These are phyloP conservation scores for Emydocephalus ijimae DNA, from an alignment of 2,113 vertebrate species.

Conservation along the genomic window DNA sequence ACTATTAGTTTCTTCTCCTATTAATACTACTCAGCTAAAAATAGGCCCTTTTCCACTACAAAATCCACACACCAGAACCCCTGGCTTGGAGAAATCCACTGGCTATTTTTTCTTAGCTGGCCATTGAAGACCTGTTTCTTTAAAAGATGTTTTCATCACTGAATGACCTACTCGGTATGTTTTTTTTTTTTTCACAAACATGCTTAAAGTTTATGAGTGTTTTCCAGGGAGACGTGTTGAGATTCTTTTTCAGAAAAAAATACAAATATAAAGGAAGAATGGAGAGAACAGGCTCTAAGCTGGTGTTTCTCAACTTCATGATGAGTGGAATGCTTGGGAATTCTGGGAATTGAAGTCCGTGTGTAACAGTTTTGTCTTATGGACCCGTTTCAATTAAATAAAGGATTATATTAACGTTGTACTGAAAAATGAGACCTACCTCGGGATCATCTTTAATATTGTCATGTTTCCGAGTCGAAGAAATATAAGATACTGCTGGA, in stretches of 20 bases:
- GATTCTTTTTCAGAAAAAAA: not conserved
- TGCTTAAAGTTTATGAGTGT: not conserved
- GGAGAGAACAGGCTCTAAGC: not conserved
- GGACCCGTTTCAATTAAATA: not conserved
- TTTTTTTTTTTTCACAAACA: not conserved
- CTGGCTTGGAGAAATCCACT: not conserved
- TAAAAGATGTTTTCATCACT: not conserved
- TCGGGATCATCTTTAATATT: constrained; percentile 84
- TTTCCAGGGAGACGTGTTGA: not conserved
- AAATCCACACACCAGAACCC: not conserved
- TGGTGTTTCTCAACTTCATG: not conserved
- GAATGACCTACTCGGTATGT: not conserved
- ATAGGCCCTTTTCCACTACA: not conserved
- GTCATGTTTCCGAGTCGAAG: constrained; percentile 84
- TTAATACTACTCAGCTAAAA: not conserved
- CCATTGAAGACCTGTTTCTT: not conserved
- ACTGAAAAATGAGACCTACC: constrained; percentile 68
- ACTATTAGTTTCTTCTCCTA: not conserved
- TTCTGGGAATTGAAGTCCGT: not conserved
- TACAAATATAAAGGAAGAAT: not conserved
- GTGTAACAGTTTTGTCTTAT: not conserved
- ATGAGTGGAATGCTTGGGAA: not conserved
- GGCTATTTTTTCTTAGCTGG: not conserved
- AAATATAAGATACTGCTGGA: constrained; percentile 80
- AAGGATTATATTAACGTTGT: not conserved